phyloP scores from a whole-genome alignment of 2,113 vertebrate species.

The Pomatorhinus ruficollis region DNA sequence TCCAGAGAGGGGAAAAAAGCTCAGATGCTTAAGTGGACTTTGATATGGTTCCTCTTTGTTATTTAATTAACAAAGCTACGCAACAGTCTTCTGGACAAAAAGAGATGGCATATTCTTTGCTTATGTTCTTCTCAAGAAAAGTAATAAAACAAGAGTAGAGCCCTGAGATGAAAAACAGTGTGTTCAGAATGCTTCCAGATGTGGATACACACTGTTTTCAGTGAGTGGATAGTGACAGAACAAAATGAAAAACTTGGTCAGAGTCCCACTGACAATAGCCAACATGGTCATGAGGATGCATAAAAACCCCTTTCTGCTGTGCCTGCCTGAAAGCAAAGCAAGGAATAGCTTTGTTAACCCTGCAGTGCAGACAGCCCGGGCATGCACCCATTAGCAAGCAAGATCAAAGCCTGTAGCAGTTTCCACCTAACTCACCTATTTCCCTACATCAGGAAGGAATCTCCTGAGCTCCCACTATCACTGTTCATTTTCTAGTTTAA shows the following conservation, averaged over 20 bases:
- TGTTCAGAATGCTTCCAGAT: background rate
- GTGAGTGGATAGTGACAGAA: background rate
- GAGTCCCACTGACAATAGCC: background rate
- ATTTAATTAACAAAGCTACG: background rate
- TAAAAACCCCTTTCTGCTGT: background rate
- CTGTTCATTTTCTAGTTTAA: background rate
- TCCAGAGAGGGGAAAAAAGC: rapidly evolving
- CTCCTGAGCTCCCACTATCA: background rate
- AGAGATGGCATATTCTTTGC: background rate
- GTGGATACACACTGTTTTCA: background rate
- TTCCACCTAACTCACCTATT: background rate
- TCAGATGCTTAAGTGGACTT: background rate
- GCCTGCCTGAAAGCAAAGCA: background rate
- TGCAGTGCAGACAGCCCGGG: rapidly evolving
- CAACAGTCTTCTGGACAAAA: background rate
- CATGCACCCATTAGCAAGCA: background rate
- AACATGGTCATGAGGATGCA: rapidly evolving
- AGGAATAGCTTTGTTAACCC: background rate
- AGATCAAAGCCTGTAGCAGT: background rate
- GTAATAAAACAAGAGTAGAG: background rate
- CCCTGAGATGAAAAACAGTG: background rate
- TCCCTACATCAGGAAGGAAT: background rate
- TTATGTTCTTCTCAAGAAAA: background rate
- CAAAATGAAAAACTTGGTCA: background rate
- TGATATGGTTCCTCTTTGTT: background rate